Evolutionary conservation across 2,113 vertebrate genomes (phyloP), one percentile per base, ranked within the genome.

Genomic region (Rhynchomys soricoides): DNA sequence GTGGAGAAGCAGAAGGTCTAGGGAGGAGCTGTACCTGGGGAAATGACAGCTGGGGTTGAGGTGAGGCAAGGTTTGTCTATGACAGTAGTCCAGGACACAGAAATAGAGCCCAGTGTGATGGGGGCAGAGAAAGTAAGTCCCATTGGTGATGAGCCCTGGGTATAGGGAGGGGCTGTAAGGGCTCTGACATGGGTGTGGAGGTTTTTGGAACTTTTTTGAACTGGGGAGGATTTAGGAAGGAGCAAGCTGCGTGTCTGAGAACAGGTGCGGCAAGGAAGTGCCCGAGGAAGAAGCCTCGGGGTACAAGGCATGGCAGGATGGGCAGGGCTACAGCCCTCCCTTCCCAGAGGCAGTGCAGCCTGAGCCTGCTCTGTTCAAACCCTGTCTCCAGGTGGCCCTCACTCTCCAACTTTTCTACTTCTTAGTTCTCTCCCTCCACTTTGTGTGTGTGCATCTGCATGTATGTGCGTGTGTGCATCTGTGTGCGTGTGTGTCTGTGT

Each of bases 341-440:
- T 70, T n/a, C 37, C 16, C 50, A 77, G 70, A 48, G n/a, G 3
- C 4, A 24, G 55, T 24, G 0, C 4, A 2, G 48, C 55, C 70
- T 0, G 0, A 2, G 45, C 43, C 59, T 17, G 45, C 66, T 4
- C 8, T 45, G 0, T 26, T 48, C 34, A 66, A 24, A 3, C 50
- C 17, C 4, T 1, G 4, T 6, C 81, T 87, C 75, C 8, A 34
- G 55, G 81, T 37, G 34, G 15, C 57, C 40, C 57, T 45, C 15
- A 31, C 59, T 43, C 37, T 13, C 59, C 26, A 43, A 3, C 82
- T 3, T 11, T 45, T 26, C 59, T 64, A 11, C 40, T 9, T 12
- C n/a, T 48, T 45, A 85, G 37, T 5, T 3, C 1, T 31, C 31
- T 1, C 5, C 26, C 59, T 31, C 3, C 15, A 11, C 62, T 62